phyloP scores from a whole-genome alignment of 2,888 invertebrate species.

The Tetramorium bicarinatum region DNA sequence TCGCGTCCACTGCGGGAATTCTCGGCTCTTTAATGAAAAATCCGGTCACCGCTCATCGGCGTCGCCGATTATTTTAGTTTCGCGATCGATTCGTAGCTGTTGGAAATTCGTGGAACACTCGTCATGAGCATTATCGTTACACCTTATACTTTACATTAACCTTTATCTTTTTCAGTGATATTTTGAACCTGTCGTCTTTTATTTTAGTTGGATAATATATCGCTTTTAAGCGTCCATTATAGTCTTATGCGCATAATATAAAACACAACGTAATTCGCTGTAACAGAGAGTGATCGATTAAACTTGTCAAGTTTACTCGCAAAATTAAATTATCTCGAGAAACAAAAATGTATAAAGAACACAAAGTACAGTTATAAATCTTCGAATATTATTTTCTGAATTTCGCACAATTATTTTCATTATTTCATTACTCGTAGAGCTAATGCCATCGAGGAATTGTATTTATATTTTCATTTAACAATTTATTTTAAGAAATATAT shows the following conservation, averaged over 20 bases:
- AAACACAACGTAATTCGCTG: neutral
- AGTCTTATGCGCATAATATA: neutral
- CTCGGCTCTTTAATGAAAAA: conserved; percentile 26
- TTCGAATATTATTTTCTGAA: conserved; percentile 4
- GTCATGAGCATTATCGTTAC: neutral
- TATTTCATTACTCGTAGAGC: conserved; percentile 13
- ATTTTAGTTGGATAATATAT: conserved; percentile 3
- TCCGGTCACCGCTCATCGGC: conserved; percentile 8
- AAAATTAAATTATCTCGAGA: neutral
- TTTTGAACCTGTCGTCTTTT: neutral
- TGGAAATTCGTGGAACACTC: neutral
- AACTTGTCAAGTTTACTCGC: conserved; percentile 17
- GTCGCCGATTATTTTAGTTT: conserved; percentile 23
- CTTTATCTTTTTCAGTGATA: neutral
- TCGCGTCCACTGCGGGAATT: conserved; percentile 37
- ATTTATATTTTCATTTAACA: neutral
- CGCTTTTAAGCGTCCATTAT: neutral
- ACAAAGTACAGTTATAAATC: conserved; percentile 23
- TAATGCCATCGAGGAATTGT: conserved; percentile 6
- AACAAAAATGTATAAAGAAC: neutral
- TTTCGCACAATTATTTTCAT: conserved; percentile 17
- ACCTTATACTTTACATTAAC: neutral
- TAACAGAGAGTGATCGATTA: conserved; percentile 18
- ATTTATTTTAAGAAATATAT: conserved; percentile 22
- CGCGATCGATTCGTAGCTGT: conserved; percentile 2